Conservation (phyloP, 2,797 vertebrate species). For the Orientallactaga sibirica region DNA sequence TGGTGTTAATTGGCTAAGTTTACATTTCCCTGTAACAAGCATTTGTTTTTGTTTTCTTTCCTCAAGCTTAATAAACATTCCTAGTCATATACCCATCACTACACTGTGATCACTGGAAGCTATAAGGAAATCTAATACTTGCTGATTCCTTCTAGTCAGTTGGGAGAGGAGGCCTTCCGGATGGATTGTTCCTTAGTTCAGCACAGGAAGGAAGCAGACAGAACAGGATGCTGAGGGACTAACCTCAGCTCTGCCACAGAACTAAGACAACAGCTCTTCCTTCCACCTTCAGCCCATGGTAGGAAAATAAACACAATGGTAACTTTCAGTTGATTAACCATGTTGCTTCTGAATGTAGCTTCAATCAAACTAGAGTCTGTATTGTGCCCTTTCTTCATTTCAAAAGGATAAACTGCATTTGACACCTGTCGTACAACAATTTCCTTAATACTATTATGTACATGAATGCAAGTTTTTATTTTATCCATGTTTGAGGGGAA, state of each 20-base stretch:
- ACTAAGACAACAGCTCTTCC: background rate
- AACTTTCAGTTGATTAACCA: slow-evolving; percentile 3
- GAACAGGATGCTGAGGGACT: background rate
- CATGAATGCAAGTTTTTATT: background rate
- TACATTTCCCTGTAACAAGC: slow-evolving; percentile 10
- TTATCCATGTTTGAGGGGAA: background rate
- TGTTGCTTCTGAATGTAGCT: background rate
- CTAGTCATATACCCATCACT: background rate
- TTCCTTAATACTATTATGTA: slow-evolving; percentile 13
- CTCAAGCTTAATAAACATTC: background rate
- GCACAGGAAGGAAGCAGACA: background rate
- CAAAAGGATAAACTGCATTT: background rate
- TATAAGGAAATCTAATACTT: background rate
- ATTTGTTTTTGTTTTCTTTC: background rate
- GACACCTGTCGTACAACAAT: background rate
- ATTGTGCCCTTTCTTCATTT: background rate
- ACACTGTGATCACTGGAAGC: background rate
- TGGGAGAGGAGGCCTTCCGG: background rate
- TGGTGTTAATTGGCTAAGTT: background rate
- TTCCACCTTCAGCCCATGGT: background rate
- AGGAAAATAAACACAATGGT: background rate
- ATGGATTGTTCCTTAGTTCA: background rate
- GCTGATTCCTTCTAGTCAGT: background rate
- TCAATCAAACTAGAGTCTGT: background rate
- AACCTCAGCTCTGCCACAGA: background rate